phyloP scores from a whole-genome alignment of 2,797 vertebrate species.

The Denticeps clupeoides region DNA sequence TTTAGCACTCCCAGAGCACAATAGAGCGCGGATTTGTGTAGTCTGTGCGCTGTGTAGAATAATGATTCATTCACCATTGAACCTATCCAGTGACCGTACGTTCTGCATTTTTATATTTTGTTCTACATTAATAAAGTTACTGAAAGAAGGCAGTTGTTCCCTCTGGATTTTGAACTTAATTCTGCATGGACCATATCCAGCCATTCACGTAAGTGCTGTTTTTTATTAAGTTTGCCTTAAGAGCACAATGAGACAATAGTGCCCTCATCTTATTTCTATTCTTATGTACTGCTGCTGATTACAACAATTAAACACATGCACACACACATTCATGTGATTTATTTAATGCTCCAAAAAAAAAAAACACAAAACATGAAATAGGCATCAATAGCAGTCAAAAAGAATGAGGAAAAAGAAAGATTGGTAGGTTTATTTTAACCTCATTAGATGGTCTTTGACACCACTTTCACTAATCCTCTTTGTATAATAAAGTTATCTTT shows the following conservation, averaged over 20 bases:
- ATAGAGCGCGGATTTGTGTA: slow-evolving; percentile 12
- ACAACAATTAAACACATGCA: neutral
- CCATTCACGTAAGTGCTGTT: too few species aligned
- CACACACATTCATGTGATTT: neutral
- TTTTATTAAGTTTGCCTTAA: too few species aligned
- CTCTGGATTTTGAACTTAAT: too few species aligned
- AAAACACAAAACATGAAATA: neutral
- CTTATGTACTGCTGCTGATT: neutral
- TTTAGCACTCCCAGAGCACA: slow-evolving; percentile 5
- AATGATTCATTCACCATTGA: slow-evolving; percentile 17
- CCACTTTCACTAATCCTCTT: slow-evolving; percentile 40
- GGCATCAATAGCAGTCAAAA: neutral
- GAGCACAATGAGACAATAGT: too few species aligned
- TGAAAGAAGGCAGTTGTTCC: too few species aligned
- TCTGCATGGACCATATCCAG: too few species aligned
- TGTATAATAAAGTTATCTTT: slow-evolving; percentile 45
- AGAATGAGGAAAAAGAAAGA: neutral
- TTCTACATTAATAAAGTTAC: too few species aligned
- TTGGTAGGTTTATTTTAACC: slow-evolving; percentile 21
- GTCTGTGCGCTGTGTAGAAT: slow-evolving; percentile 18
- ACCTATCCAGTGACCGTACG: neutral
- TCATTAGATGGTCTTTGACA: slow-evolving; percentile 51
- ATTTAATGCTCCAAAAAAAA: too few species aligned
- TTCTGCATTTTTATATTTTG: neutral
- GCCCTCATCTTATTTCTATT: too few species aligned